Conservation (phyloP, 2,113 vertebrate species). For the Hemiscyllium ocellatum region DNA sequence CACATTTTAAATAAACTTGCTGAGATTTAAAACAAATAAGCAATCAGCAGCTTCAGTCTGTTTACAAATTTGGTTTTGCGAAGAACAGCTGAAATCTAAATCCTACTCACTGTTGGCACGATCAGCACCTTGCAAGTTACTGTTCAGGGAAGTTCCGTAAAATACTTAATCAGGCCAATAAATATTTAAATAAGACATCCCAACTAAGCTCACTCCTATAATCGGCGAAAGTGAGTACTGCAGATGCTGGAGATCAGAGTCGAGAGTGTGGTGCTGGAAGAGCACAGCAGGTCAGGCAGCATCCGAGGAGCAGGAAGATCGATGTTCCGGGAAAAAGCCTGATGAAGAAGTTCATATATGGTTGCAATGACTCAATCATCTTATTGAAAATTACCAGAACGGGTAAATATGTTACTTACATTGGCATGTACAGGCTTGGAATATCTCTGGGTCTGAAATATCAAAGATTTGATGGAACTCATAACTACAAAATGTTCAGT, state of each 20-base stretch:
- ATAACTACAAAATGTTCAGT: neutral
- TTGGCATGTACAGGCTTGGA: neutral
- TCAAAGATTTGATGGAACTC: neutral
- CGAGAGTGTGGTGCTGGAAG: too few species aligned
- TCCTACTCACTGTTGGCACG: neutral
- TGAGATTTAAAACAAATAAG: neutral
- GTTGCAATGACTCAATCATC: neutral
- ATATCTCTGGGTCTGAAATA: neutral
- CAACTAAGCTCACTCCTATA: neutral
- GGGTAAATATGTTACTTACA: neutral
- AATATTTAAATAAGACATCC: neutral
- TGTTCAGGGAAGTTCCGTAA: neutral
- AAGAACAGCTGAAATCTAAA: neutral
- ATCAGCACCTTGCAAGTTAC: neutral
- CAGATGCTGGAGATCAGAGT: too few species aligned
- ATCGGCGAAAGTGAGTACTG: too few species aligned
- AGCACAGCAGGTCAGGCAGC: too few species aligned
- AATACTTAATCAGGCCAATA: neutral
- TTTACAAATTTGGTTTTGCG: neutral
- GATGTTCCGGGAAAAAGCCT: too few species aligned
- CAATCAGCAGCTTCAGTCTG: neutral
- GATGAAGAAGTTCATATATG: neutral
- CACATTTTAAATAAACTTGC: neutral
- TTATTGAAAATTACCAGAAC: neutral
- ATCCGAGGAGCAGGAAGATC: too few species aligned